phyloP scores from a whole-genome alignment of 2,888 invertebrate genomes.

The Spilarctia lutea region DNA sequence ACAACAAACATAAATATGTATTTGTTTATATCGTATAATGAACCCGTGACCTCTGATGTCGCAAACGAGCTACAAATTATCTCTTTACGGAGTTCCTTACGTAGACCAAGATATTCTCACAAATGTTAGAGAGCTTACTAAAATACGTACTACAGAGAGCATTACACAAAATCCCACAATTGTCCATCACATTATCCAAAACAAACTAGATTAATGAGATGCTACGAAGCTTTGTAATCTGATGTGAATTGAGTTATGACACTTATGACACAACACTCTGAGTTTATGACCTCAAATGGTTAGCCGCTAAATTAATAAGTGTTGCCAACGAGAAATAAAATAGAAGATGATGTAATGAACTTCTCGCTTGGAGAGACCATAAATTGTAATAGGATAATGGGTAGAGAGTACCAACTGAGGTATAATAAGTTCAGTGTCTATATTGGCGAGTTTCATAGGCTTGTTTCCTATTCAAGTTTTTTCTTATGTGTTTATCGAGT shows the following conservation, averaged over 20 bases:
- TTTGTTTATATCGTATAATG: neutral
- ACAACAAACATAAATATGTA: neutral
- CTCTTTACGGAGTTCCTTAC: neutral
- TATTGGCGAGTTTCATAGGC: neutral
- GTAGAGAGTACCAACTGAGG: neutral
- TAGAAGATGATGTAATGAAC: neutral
- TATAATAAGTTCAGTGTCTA: neutral
- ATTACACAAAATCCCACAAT: conserved; percentile 18
- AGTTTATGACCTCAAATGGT: conserved; percentile 2
- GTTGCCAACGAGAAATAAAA: conserved; percentile 2
- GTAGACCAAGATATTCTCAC: neutral
- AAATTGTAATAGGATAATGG: neutral
- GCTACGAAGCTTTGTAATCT: conserved; percentile 14
- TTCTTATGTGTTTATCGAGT: too few species aligned
- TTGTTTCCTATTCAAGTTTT: neutral
- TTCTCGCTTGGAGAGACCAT: neutral
- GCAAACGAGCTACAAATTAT: neutral
- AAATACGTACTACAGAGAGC: neutral
- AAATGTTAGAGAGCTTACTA: neutral
- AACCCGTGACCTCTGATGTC: neutral
- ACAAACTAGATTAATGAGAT: conserved; percentile 16
- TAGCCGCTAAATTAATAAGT: neutral
- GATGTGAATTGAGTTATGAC: conserved; percentile 19
- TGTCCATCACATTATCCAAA: conserved; percentile 13
- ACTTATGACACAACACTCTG: conserved; percentile 9